Evolutionary conservation across 1,140 invertebrate genomes (phyloP), one percentile per base, ranked within the genome.

Genomic region (Delia radicum): DNA sequence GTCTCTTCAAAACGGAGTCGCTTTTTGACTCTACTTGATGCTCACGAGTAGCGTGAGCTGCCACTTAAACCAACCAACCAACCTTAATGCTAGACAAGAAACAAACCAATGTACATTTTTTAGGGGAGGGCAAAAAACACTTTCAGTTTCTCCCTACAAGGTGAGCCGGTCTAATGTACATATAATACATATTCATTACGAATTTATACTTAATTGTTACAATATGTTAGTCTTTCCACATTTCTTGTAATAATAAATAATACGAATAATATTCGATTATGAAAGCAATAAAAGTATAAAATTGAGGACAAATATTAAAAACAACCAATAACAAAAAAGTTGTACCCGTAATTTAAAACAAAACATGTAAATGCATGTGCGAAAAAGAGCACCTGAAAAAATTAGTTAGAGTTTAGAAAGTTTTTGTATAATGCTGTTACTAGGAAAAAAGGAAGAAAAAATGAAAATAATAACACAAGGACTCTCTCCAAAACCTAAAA

Each of bases 301-400:
- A 15, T 10, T 15, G 37, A 42, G 37, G 12, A 55, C 18, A 24
- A 18, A 55, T 18, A 48, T 18, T 7, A 3, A 21, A n/a, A 24
- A 55, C 18, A 21, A 6, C 3, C n/a, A 55, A 55, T 6, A 21
- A 55, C 15, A 55, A 21, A 55, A 55, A 55, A 18, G 48, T n/a
- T 55, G 18, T 55, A n/a, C 48, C n/a, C 21, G n/a, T 18, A 21
- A 55, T 21, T 55, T 55, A 21, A 37, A 55, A 55, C 48, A 55
- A 55, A 55, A 55, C 48, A 55, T 55, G 71, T 31, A 76, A 76
- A 76, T 76, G 63, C 72, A 76, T 76, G 75, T 76, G 75, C 75
- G 75, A 76, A 76, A 67, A 18, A 63, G 71, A 65, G 71, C 75
- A 76, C 75, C 75, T 76, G 75, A 76, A 72, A 76, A 55, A 76